phyloP scores from a whole-genome alignment of 2,888 invertebrate genomes.

The Polymixis lichenea region DNA sequence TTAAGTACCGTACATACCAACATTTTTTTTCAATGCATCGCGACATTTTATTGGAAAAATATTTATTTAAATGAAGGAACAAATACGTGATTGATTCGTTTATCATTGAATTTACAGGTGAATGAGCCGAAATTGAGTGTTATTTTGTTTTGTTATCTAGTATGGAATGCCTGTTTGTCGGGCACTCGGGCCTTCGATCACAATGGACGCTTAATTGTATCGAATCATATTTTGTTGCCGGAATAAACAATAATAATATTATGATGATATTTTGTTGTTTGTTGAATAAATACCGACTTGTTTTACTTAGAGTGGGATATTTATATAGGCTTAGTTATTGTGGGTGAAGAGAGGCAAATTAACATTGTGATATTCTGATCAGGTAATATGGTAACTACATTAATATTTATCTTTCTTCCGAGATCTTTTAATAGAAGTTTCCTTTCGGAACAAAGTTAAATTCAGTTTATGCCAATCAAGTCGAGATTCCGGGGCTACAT shows the following conservation, averaged over 20 bases:
- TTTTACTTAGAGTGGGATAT: neutral
- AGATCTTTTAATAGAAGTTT: slow-evolving; percentile 35
- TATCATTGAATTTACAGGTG: slow-evolving; percentile 44
- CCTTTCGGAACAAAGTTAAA: slow-evolving; percentile 39
- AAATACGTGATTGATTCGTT: slow-evolving; percentile 24
- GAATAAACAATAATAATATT: slow-evolving; percentile 1
- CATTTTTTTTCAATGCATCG: slow-evolving; percentile 2
- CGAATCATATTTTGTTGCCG: neutral
- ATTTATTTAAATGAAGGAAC: slow-evolving; percentile 23
- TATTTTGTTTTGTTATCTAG: slow-evolving; percentile 19
- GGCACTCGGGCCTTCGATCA: neutral
- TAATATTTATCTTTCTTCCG: slow-evolving; percentile 27
- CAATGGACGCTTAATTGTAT: slow-evolving; percentile 15
- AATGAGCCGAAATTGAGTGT: slow-evolving; percentile 21
- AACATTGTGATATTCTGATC: neutral
- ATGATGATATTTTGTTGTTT: neutral
- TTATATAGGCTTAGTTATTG: neutral
- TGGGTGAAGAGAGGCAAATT: neutral
- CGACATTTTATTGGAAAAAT: neutral
- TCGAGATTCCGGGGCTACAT: slow-evolving; percentile 35
- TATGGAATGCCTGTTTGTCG: slow-evolving; percentile 3
- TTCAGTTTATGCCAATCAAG: slow-evolving; percentile 58
- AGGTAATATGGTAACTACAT: neutral
- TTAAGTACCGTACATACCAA: slow-evolving; percentile 11
- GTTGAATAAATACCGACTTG: neutral